Percentiles rank a stretch among this genome's conserved stretches.
These are phyloP conservation scores for Periparus ater DNA, from an alignment of 2,797 vertebrate species.

Conservation along the genomic window DNA sequence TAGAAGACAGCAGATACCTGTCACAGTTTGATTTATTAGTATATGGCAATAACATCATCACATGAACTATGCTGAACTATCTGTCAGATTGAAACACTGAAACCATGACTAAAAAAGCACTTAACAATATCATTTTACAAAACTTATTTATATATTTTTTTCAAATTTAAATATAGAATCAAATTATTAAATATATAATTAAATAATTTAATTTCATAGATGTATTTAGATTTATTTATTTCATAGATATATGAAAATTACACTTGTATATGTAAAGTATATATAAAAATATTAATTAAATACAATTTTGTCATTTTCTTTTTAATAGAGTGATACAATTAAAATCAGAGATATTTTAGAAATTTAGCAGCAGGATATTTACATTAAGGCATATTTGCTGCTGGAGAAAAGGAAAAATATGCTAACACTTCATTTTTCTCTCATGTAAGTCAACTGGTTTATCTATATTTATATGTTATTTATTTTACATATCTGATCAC, in stretches of 20 bases:
- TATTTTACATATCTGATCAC: background rate
- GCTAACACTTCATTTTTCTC: background rate
- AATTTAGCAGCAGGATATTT: background rate
- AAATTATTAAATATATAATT: background rate
- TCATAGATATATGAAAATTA: no score
- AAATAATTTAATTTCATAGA: no score
- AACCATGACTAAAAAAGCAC: background rate
- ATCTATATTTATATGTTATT: background rate
- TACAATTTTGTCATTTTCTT: background rate
- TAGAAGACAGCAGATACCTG: background rate
- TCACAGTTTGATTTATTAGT: background rate
- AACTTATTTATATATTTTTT: no score
- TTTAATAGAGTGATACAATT: background rate
- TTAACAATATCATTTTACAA: background rate
- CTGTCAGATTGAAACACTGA: background rate
- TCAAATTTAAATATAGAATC: no score
- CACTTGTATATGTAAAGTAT: background rate
- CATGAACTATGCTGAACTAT: background rate
- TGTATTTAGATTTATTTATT: no score
- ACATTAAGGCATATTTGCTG: background rate
- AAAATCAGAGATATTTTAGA: background rate
- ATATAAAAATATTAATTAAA: background rate
- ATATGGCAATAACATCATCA: background rate
- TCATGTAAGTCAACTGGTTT: accelerated
- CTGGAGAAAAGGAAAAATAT: background rate